phyloP scores from a whole-genome alignment of 2,888 invertebrate genomes.

The Sacculina carcini region DNA sequence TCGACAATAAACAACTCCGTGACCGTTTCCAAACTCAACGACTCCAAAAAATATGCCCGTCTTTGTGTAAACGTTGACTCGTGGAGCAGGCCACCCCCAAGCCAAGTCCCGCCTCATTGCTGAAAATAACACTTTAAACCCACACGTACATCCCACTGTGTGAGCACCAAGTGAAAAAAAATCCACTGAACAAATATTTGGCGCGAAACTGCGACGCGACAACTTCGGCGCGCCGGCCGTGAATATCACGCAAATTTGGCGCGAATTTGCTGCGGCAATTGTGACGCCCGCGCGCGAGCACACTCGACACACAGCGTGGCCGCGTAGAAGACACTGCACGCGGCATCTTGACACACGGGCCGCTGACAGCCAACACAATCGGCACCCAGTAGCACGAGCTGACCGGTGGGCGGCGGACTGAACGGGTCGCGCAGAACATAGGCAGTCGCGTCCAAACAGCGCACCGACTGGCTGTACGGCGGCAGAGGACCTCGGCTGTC shows the following conservation, averaged over 20 bases:
- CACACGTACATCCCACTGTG: no score
- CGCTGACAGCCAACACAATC: slow-evolving; percentile 41
- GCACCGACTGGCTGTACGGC: slow-evolving; percentile 38
- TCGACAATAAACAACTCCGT: no score
- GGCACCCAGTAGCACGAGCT: slow-evolving; percentile 46
- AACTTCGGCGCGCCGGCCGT: no score
- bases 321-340: slow-evolving; percentile 53
- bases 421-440: slow-evolving; percentile 69
- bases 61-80: no score
- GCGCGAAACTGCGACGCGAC: no score
- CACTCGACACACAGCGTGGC: slow-evolving; percentile 46
- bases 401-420: slow-evolving; percentile 34
- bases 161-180: no score
- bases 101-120: no score
- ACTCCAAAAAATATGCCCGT: no score
- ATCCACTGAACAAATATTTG: no score
- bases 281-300: slow-evolving; percentile 28
- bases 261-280: slow-evolving; percentile 41
- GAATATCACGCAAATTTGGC: slow-evolving; percentile 32
- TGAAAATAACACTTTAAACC: no score
- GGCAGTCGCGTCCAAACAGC: slow-evolving; percentile 34
- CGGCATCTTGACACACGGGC: slow-evolving; percentile 39
- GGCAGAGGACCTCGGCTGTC: slow-evolving; percentile 49
- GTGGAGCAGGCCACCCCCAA: no score
- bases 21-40: no score